Base-by-base conservation (phyloP, 1,140 invertebrate species). In the Triops longicaudatus region DNA sequence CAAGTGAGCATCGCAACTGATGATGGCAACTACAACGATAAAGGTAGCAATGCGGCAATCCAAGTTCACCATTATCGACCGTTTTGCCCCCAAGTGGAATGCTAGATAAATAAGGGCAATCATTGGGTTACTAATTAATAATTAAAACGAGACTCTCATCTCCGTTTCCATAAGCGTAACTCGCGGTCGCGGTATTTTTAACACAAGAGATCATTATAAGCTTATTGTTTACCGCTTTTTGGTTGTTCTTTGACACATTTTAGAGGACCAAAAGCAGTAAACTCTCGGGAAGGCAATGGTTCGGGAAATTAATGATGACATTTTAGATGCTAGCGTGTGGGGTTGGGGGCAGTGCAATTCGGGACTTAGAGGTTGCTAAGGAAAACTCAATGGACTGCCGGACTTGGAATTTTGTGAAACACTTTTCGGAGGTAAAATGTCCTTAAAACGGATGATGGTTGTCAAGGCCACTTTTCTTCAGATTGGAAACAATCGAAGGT, bases 51-150 rank as follows among this genome's bases (percentile, higher is more conserved):
- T 63, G 50, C 50, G 50, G 50, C 50, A 63, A 22, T 63, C 50
- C 50, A 63, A 63, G 50, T 63, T 63, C 50, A 63, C 50, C 50
- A 63, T 63, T 63, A 63, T 63, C 50, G 50, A 63, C 50, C 50
- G 50, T 63, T 37, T 37, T 37, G 7, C 31, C 31, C 50, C 50
- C 3, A 63, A 63, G 22, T 63, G 22, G 17, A n/a, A 22, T 63
- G 14, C 50, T 63, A 63, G 50, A 14, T 22, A 63, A 63, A 22
- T 63, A 63, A 22, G 14, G 10, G 14, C 50, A 63, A 63, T 63
- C 14, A 63, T 63, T 63, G 6, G 3, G 22, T 63, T 63, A n/a
- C 22, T 63, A 63, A 63, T 17, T 63, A 63, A 63, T 63, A 14
- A 22, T 63, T 63, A 63, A 5, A 63, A 63, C 6, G 50, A 63